Base-by-base conservation (phyloP, 2,797 vertebrate genomes). In the Anguilla marmorata region DNA sequence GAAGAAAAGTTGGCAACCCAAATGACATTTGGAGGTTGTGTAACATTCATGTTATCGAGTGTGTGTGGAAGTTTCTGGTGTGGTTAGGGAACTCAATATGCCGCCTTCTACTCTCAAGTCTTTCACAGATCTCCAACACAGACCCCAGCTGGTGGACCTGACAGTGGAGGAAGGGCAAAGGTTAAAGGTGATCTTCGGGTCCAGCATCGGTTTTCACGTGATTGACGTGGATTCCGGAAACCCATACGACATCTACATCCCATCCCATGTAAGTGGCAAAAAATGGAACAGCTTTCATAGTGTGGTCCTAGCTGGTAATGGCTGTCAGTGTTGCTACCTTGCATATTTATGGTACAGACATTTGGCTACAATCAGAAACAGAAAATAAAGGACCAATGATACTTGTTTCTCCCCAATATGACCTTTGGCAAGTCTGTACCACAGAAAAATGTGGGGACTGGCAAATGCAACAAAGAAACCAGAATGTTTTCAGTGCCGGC, bases 101-200 rank as follows among this genome's bases (percentile, higher is more conserved):
- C 0, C 52, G 1, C 14, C n/a, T 60, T 85, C 50, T n/a, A 50
- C 69, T 79, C 7, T 79, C 21, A 50, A 99, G 98, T 99, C 98
- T 88, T 99, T 99, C 96, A 95, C 97, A 93, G 98, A 99, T 93
- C 94, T 99, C 91, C 98, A 98, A 90, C 97, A 97, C 93, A 97
- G 96, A 89, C 97, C 97, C 5, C 93, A 97, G 93, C 95, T 98
- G 24, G 97, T 97, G 89, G 97, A 98, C 93, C 95, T 98, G 90
- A 98, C 97, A 8, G 96, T 98, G 89, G 97, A 98, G 94, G 97
- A 98, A 93, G 97, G 97, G 89, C 97, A 98, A 92, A 96, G 97
- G 89, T 95, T 98, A 93, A 98, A 98, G 93, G 97, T 98, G 89
- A 98, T 98, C 94, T 98, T 97, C 91, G 97, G 97, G 90, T 98